These are phyloP conservation scores for Drosophila leontia DNA, from an alignment of 1,140 invertebrate species.

Conservation along the genomic window DNA sequence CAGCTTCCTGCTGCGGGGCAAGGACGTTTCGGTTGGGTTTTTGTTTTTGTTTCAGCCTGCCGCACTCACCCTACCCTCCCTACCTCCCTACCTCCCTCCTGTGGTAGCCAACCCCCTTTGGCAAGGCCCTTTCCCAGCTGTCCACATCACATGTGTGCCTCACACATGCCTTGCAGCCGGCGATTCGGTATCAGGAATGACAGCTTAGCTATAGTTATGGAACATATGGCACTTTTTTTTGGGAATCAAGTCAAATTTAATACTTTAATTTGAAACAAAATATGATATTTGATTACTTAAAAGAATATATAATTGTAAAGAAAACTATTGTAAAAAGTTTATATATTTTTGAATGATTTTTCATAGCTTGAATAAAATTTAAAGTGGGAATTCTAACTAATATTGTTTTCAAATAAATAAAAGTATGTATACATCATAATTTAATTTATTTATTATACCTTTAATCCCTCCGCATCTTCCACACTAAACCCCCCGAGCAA, in stretches of 20 bases:
- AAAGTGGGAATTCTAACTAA: too few species aligned
- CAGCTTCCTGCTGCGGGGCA: conserved; percentile 75
- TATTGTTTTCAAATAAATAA: background rate
- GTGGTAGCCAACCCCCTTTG: conserved; percentile 21
- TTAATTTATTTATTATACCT: background rate
- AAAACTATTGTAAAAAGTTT: too few species aligned
- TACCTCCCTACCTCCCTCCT: conserved; percentile 5
- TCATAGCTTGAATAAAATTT: too few species aligned
- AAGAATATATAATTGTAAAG: background rate
- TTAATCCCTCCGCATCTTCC: background rate
- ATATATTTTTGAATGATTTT: background rate
- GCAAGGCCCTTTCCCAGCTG: conserved; percentile 47
- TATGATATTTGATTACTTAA: background rate
- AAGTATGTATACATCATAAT: too few species aligned
- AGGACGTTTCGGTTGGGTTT: conserved; percentile 61
- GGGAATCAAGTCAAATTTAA: background rate
- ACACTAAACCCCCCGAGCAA: background rate
- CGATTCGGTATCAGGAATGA: conserved; percentile 30
- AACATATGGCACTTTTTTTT: conserved; percentile 17
- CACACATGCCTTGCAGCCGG: conserved; percentile 71
- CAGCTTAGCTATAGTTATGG: conserved; percentile 18
- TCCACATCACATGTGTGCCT: conserved; percentile 56
- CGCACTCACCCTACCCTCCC: conserved; percentile 39
- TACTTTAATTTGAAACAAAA: background rate
- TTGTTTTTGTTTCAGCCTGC: conserved; percentile 53